Evolutionary conservation across 2,113 vertebrate genomes (phyloP).

Genomic region (Syngnathoides biaculeatus): DNA sequence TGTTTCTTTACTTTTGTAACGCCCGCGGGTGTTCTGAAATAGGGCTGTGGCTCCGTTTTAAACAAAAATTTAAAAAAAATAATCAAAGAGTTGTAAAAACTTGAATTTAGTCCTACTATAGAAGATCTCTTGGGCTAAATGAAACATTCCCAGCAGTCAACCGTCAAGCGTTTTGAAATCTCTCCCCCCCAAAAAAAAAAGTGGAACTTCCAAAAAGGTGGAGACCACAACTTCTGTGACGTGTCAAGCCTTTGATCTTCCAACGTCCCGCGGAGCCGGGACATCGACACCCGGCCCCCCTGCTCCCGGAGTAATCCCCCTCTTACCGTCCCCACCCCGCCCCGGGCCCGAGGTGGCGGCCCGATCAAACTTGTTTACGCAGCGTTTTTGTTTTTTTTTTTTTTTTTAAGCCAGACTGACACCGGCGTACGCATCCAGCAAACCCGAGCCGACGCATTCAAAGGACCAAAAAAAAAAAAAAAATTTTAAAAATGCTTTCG

Average conservation of each 20-base stretch:
- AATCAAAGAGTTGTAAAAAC: too few species aligned
- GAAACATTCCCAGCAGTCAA: conserved; percentile 40
- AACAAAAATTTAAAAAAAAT: too few species aligned
- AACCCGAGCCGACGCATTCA: not conserved
- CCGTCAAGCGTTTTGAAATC: conserved; percentile 45
- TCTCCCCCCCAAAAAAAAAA: conserved; percentile 23
- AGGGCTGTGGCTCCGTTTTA: too few species aligned
- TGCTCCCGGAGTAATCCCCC: conserved; percentile 24
- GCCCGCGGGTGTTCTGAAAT: too few species aligned
- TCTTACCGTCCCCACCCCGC: conserved; percentile 18
- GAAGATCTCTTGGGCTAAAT: too few species aligned
- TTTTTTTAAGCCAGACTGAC: not conserved
- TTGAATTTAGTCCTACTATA: too few species aligned
- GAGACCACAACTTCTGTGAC: conserved; percentile 53
- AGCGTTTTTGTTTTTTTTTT: too few species aligned
- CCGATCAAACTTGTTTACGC: conserved; percentile 3
- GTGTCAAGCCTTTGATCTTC: conserved; percentile 55
- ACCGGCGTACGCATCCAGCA: not conserved
- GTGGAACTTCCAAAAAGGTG: conserved; percentile 33
- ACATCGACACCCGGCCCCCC: not conserved
- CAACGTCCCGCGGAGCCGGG: conserved; percentile 37
- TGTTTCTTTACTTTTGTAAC: too few species aligned
- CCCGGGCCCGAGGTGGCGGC: conserved; percentile 11
- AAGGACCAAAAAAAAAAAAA: too few species aligned
- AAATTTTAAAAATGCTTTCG: too few species aligned